These are phyloP conservation scores for Alces alces DNA, from an alignment of 2,113 vertebrate genomes.

Conservation along the genomic window DNA sequence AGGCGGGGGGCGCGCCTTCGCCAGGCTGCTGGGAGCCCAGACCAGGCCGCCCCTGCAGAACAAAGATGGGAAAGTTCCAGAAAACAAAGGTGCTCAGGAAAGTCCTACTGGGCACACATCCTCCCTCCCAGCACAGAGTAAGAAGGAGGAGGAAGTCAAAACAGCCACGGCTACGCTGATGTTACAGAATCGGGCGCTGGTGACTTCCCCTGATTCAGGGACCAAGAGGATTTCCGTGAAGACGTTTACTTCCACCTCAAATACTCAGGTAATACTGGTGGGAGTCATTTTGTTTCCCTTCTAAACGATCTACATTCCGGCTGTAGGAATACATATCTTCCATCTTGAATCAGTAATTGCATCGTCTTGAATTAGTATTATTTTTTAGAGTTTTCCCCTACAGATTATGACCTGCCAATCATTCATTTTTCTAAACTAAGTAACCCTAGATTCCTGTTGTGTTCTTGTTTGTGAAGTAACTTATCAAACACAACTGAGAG, in stretches of 20 bases:
- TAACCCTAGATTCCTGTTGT: not conserved
- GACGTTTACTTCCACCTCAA: constrained; percentile 64
- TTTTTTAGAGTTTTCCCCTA: not conserved
- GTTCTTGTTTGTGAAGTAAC: not conserved
- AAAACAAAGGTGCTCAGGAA: constrained; percentile 34
- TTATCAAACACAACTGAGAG: not conserved
- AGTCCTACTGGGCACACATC: constrained; percentile 43
- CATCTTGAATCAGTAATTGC: not conserved
- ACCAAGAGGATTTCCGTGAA: constrained; percentile 76
- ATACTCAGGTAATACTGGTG: constrained; percentile 75
- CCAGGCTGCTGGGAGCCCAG: constrained; percentile 65
- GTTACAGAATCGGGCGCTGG: constrained; percentile 63
- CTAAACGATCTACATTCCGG: not conserved
- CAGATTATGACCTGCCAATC: not conserved
- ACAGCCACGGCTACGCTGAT: constrained; percentile 76
- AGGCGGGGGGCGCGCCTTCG: constrained; percentile 43
- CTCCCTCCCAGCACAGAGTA: constrained; percentile 71
- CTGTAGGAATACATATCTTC: not conserved
- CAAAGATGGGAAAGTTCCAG: not conserved
- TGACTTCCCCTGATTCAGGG: constrained; percentile 59
- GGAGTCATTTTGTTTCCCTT: not conserved
- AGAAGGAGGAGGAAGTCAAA: constrained; percentile 75
- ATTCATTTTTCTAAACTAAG: not conserved
- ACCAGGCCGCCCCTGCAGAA: constrained; percentile 56
- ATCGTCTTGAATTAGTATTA: not conserved